Evolutionary conservation across 2,888 invertebrate genomes (phyloP), one percentile per base, ranked within the genome.

Genomic region (Epistrophella euchroma): DNA sequence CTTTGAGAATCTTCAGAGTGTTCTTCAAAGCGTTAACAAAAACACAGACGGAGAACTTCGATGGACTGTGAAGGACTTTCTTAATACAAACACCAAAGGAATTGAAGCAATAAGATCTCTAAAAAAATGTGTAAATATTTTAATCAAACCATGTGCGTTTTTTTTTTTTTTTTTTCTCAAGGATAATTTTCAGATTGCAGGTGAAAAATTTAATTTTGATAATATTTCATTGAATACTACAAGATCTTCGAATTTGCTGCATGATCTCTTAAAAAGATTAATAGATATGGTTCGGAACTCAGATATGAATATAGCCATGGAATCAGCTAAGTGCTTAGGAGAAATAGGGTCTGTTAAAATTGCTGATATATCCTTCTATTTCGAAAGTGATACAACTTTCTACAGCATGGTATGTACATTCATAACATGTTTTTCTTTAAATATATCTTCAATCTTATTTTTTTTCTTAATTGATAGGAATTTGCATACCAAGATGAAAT

Each of bases 251-350:
- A 64, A 88, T 9, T 37, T 90, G 4, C 79, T 91, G 4, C 89
- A 90, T 73, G 88, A 89, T 5, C 82, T 91, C 2, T 88, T 91
- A 11, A 89, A 89, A 58, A 88, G 88, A 0, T 82, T 91, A 1
- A 88, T 91, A 37, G 86, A 89, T 58, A 89, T 90, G 81, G 89
- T 90, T n/a, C 89, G 90, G 4, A 89, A 89, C 13, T 83, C 88
- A 4, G 89, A 88, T 32, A 50, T 62, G 2, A 55, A 85, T 10
- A 78, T 88, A 32, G 94, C 93, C 55, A 91, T 94, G 47, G 95
- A 95, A 92, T 96, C 97, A 0, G 94, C 95, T n/a, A 94, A 95
- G 89, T 98, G 97, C 91, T 93, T 91, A 40, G 92, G 91, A 5
- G 90, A 91, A 88, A 90, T 91, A 43, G 92, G 91, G 0, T 89